Evolutionary conservation across 2,888 invertebrate genomes (phyloP).

Genomic region (Hirtodrosophila alboralis): DNA sequence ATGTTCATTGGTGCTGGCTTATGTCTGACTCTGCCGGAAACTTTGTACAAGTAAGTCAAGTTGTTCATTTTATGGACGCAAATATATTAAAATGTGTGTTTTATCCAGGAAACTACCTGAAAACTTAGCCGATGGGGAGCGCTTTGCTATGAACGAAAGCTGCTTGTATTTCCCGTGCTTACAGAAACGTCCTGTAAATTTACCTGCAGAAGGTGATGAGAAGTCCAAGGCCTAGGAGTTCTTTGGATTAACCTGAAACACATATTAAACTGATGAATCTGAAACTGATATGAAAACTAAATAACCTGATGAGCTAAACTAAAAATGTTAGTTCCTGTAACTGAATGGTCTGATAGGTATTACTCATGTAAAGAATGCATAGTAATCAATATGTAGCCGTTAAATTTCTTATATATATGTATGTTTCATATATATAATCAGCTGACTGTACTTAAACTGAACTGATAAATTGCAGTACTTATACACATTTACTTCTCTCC

Average conservation of each 20-base stretch:
- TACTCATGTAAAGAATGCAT: conserved; percentile 68
- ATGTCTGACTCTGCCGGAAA: conserved; percentile 87
- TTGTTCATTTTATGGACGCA: too few relatives aligned
- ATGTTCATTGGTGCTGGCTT: conserved; percentile 85
- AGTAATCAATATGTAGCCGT: conserved; percentile 55
- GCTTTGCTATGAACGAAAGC: conserved; percentile 85
- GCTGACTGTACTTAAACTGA: conserved; percentile 13
- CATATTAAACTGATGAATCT: conserved; percentile 26
- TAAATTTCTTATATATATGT: conserved; percentile 25
- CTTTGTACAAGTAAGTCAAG: conserved; percentile 84
- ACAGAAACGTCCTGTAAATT: conserved; percentile 45
- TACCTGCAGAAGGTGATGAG: conserved; percentile 27
- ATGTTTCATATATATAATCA: conserved; percentile 6
- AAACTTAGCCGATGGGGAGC: conserved; percentile 86
- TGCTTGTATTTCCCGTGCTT: conserved; percentile 85
- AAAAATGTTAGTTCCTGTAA: conserved; percentile 54
- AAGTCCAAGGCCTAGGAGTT: conserved; percentile 58
- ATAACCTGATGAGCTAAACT: conserved; percentile 67
- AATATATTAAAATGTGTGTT: background rate
- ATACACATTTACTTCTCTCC: background rate
- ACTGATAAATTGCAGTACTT: conserved; percentile 3
- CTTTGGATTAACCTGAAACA: conserved; percentile 6
- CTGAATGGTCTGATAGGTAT: conserved; percentile 73
- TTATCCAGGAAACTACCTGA: conserved; percentile 85
- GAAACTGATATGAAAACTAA: conserved; percentile 39